Evolutionary conservation across 64 coral and sea anemone genomes (phyloP), one percentile per base, ranked within the genome.

Genomic region (Cladopsammia gracilis): DNA sequence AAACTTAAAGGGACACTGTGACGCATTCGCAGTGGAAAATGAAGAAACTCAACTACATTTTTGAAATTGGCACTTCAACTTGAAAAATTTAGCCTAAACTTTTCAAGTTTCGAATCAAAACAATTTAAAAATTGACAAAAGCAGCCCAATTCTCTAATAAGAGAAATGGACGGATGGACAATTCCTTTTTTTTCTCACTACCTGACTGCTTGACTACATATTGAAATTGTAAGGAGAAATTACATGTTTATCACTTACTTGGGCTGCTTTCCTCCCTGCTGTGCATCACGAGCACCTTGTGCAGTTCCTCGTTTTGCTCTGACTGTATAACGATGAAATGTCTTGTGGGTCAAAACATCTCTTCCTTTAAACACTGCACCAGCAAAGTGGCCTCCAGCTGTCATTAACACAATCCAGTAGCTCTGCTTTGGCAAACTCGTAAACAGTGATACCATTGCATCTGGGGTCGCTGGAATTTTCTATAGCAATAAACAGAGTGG

Each of bases 361-460:
- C 91, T 89, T 25, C 98, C 98, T 20, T 47, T 89, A 50, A 99
- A 99, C 18, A 99, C 94, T 42, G 94, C 98, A 7, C 87, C 94
- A 75, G 98, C 98, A 99, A 99, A 99, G 87, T 99, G 98, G 8
- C 98, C 98, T 81, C 98, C 98, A 16, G 87, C 98, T 44, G 98
- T 99, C 98, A 99, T 96, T n/a, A 99, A 71, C n/a, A 99, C 61
- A 9, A 96, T 64, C 98, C 98, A 99, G 18, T 56, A 85, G 16
- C 64, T 76, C 53, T 94, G 78, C n/a, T 80, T 82, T 75, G 92
- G 77, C 25, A 93, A 68, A 66, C 73, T 85, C 14, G 51, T 69
- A 24, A 96, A 74, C 53, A 73, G 72, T 19, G 88, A 89, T 14
- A 91, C 48, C 59, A 91, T 57, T 15, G 87, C 47, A 59, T 85